phyloP scores from a whole-genome alignment of 2,888 invertebrate genomes.

The Archips xylosteana region DNA sequence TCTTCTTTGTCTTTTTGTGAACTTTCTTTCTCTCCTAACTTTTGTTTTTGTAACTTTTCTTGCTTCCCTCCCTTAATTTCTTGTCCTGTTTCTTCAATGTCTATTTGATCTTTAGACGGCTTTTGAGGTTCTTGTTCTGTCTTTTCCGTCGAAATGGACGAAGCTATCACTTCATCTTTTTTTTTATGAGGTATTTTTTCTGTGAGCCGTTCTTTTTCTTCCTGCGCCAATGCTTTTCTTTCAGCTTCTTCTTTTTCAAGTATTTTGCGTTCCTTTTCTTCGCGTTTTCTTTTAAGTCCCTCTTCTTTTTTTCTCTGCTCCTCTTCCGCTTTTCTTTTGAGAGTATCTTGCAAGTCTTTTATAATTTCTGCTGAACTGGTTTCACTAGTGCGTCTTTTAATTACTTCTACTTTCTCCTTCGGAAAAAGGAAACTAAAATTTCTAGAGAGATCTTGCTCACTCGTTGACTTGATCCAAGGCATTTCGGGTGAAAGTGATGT shows the following conservation, averaged over 20 bases:
- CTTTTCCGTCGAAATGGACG: not conserved
- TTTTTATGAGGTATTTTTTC: not conserved
- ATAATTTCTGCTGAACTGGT: conserved; percentile 65
- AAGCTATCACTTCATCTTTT: not conserved
- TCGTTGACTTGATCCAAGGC: not conserved
- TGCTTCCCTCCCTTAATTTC: not conserved
- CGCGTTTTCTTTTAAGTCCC: conserved; percentile 40
- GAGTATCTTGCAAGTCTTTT: conserved; percentile 57
- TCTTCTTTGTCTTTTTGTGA: not conserved
- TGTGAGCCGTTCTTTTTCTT: not conserved
- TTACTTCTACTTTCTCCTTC: conserved; percentile 42
- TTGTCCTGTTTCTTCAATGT: not conserved
- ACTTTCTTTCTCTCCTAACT: not conserved
- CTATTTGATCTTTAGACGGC: not conserved
- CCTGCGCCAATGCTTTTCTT: not conserved
- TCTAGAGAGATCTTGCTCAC: conserved; percentile 45
- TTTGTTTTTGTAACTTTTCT: conserved; percentile 3
- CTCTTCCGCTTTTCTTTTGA: conserved; percentile 42
- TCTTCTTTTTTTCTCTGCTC: conserved; percentile 23
- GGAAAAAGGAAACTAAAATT: conserved; percentile 63
- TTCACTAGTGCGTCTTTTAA: conserved; percentile 37
- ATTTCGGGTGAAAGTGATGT: not conserved
- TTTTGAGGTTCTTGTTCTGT: not conserved
- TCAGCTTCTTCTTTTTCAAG: conserved; percentile 31
- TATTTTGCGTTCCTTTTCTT: conserved; percentile 44